Percentiles rank a stretch among this genome's conserved stretches.
Conservation (phyloP, 2,113 vertebrate genomes). For the Dasyurus viverrinus region DNA sequence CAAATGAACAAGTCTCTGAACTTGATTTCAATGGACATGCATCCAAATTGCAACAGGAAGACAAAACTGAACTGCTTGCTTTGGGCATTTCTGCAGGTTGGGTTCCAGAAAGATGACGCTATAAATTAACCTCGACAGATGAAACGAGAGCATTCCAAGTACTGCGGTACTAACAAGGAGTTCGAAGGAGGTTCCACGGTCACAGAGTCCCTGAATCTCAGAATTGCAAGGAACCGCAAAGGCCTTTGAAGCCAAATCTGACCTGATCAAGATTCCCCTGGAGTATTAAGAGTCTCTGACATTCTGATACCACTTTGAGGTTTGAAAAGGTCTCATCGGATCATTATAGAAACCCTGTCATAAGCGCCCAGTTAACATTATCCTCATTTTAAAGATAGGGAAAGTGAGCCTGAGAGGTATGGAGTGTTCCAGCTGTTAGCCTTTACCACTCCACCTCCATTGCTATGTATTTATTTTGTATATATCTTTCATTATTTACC, state of each 20-base stretch:
- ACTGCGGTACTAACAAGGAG: neutral
- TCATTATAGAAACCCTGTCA: neutral
- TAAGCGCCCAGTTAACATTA: neutral
- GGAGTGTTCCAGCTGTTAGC: neutral
- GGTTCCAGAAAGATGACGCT: neutral
- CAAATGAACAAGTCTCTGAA: neutral
- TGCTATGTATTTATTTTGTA: neutral
- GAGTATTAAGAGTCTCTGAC: neutral
- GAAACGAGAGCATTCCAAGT: neutral
- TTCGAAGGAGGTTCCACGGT: neutral
- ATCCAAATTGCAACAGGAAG: slow-evolving; percentile 25
- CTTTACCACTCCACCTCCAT: neutral
- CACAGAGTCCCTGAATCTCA: neutral
- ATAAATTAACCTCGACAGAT: neutral
- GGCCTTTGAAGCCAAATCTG: neutral
- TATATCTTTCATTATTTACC: neutral
- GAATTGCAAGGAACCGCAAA: neutral
- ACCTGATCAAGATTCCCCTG: neutral
- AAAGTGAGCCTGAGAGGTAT: neutral
- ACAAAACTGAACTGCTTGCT: neutral
- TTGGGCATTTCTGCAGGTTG: neutral
- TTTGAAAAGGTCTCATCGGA: neutral
- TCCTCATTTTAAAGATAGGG: neutral
- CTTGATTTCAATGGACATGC: slow-evolving; percentile 4
- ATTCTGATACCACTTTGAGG: neutral